Evolutionary conservation across 2,888 invertebrate genomes (phyloP).

Genomic region (Drosophila hamatofila): DNA sequence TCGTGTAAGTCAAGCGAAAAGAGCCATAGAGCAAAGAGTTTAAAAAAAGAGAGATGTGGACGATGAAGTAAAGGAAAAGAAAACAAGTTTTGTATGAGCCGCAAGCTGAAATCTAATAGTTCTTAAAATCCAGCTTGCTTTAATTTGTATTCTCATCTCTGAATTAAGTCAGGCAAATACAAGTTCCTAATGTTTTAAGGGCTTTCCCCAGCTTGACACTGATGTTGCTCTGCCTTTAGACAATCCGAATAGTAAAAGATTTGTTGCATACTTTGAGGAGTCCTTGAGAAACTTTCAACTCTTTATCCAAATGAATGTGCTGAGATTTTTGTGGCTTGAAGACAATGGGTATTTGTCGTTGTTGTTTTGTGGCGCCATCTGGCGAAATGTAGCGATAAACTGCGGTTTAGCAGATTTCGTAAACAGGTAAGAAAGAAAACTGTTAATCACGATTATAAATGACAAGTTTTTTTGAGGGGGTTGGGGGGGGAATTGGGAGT

Average conservation of each 20-base stretch:
- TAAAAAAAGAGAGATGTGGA: too few species aligned
- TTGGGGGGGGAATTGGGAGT: too few species aligned
- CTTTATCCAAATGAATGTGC: conserved; percentile 1
- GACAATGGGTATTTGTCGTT: neutral
- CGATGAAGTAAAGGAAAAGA: too few species aligned
- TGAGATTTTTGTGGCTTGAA: neutral
- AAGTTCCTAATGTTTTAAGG: too few species aligned
- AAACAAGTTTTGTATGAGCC: too few species aligned
- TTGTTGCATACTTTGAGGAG: neutral
- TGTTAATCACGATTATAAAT: conserved; percentile 55
- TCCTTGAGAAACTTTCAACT: neutral
- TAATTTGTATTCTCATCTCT: too few species aligned
- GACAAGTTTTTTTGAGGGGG: conserved; percentile 28
- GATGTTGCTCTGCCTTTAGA: neutral
- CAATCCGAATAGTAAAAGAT: neutral
- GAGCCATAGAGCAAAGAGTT: too few species aligned
- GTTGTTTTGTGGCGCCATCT: conserved; percentile 45
- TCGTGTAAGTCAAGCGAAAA: too few species aligned
- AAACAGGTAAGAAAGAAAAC: conserved; percentile 26
- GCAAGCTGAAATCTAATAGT: too few species aligned
- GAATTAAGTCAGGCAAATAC: too few species aligned
- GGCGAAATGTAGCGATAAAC: conserved; percentile 44
- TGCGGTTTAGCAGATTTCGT: conserved; percentile 23
- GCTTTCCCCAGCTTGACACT: too few species aligned
- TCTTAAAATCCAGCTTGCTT: too few species aligned